Base-by-base conservation (phyloP, 1,140 invertebrate species). In the Heliconius melpomene region DNA sequence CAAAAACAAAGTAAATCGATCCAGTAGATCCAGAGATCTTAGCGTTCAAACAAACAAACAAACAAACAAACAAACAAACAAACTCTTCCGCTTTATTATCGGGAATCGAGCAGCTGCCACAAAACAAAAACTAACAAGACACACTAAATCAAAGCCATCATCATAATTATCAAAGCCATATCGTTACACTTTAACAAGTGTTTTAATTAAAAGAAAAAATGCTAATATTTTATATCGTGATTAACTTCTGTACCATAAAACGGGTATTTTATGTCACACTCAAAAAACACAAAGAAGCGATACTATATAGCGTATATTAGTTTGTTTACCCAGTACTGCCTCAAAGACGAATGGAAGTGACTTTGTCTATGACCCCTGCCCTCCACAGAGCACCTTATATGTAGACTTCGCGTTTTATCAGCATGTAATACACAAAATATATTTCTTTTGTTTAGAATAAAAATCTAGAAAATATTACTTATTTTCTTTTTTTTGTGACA, bases 331-430 rank as follows among this genome's bases (percentile, higher is more conserved):
- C 81, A 75, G 66, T 72, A 72, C 71, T 38, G 71, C 16, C 80
- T 83, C 88, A 92, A 93, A 88, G 91, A 84, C 91, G 86, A 90
- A 90, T 91, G 86, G 84, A 92, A 91, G 90, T 93, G 84, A 92
- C 91, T 86, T 91, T 93, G 91, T 87, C 88, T 91, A 85, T 75
- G 85, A 88, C 88, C 87, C 85, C 85, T 87, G 85, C 74, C 81
- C 78, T 75, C 79, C 72, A 83, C 76, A 54, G 75, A 75, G 54
- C 74, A 81, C 77, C 57, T 74, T 74, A 60, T 23, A 50, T 46
- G 77, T 78, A 78, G 77, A 74, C 50, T 20, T 54, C 71, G 32
- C 72, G 50, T 78, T 54, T 74, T 78, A 73, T 57, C 54, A 57
- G 46, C 77, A 16, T 11, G 71, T 72, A 38, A 66, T 29, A 29